These are phyloP conservation scores for Gadus chalcogrammus DNA, from an alignment of 2,113 vertebrate genomes.

Conservation along the genomic window DNA sequence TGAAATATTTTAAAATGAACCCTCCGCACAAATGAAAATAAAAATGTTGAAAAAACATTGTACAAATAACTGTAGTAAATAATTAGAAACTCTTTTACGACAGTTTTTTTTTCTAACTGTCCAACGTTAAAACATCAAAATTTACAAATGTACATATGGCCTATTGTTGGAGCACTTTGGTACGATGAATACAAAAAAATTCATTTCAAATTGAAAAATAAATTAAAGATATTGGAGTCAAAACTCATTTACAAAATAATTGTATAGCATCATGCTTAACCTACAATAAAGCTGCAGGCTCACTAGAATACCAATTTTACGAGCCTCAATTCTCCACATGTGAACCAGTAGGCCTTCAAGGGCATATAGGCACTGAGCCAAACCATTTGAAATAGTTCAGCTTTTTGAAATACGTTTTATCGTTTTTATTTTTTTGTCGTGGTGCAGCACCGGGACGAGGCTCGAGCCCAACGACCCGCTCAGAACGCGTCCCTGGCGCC, in stretches of 20 bases:
- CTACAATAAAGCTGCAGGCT: slow-evolving; percentile 45
- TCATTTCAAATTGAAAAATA: slow-evolving; percentile 70
- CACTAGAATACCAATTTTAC: slow-evolving; percentile 19
- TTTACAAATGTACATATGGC: slow-evolving; percentile 69
- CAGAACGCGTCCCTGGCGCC: slow-evolving; percentile 30
- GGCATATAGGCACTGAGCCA: slow-evolving; percentile 48
- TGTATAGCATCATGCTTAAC: slow-evolving; percentile 64
- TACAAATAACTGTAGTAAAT: slow-evolving; percentile 78
- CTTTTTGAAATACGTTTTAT: slow-evolving; percentile 53
- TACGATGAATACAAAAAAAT: slow-evolving; percentile 69
- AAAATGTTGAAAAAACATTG: slow-evolving; percentile 52
- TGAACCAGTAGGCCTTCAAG: slow-evolving; percentile 43
- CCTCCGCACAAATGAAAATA: slow-evolving; percentile 54
- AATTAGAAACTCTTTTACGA: slow-evolving; percentile 55
- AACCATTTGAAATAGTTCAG: slow-evolving; percentile 42
- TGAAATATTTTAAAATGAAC: slow-evolving; percentile 47
- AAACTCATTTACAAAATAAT: slow-evolving; percentile 69
- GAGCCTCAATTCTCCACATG: slow-evolving; percentile 47
- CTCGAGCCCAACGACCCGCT: neutral
- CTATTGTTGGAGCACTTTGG: slow-evolving; percentile 72
- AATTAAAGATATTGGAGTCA: slow-evolving; percentile 66
- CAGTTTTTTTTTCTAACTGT: slow-evolving; percentile 60
- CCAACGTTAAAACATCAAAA: slow-evolving; percentile 71
- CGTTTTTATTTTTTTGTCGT: slow-evolving; percentile 32
- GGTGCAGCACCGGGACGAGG: slow-evolving; percentile 2